Evolutionary conservation across 2,888 invertebrate genomes (phyloP).

Genomic region (Cepaea hortensis): DNA sequence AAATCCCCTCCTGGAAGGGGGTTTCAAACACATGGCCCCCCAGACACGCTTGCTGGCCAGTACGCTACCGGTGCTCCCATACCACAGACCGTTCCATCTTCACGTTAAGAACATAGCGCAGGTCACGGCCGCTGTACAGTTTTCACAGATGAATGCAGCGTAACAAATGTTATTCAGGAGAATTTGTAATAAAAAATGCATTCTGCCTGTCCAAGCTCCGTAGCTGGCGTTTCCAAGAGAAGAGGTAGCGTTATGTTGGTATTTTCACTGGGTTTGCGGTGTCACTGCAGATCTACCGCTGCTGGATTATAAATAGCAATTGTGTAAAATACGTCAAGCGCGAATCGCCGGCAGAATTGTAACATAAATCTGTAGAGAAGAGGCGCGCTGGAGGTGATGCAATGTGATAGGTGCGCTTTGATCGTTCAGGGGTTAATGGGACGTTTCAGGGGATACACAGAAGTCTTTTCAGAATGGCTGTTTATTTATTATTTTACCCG

Average conservation of each 20-base stretch:
- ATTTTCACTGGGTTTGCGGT: neutral
- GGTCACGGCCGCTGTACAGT: too few relatives aligned
- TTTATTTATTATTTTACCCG: too few relatives aligned
- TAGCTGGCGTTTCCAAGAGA: neutral
- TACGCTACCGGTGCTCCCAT: too few relatives aligned
- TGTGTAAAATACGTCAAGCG: conserved; percentile 15
- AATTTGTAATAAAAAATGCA: neutral
- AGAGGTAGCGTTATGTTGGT: neutral
- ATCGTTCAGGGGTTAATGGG: neutral
- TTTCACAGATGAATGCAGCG: neutral
- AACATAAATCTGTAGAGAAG: neutral
- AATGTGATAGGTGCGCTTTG: neutral
- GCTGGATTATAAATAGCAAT: neutral
- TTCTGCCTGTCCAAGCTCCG: neutral
- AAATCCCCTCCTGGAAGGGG: too few relatives aligned
- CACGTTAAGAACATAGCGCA: too few relatives aligned
- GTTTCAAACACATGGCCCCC: too few relatives aligned
- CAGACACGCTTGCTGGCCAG: too few relatives aligned
- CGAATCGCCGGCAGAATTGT: conserved; percentile 4
- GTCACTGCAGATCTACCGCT: neutral
- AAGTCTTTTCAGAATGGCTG: too few relatives aligned
- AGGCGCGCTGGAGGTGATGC: neutral
- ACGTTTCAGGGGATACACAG: neutral
- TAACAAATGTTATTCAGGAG: neutral
- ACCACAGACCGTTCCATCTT: too few relatives aligned